Percentiles rank a stretch among this genome's conserved stretches.
These are phyloP conservation scores for human DNA, from an alignment of 2,113 vertebrate species.

Conservation along the genomic window DNA sequence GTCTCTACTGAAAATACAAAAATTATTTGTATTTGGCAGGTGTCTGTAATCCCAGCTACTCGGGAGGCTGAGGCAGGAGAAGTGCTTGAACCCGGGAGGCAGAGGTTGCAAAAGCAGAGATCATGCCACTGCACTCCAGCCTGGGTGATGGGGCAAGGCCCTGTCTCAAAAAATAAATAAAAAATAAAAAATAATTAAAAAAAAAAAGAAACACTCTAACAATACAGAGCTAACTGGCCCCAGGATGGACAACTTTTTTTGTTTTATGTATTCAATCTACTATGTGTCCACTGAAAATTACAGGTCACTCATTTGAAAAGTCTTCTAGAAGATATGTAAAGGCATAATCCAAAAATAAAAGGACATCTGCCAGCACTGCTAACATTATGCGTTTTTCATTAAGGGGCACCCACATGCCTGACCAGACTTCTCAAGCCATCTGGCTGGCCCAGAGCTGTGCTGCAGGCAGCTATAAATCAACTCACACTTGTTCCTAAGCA, in stretches of 20 bases:
- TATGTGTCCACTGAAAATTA: slow-evolving; percentile 44
- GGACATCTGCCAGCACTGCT: neutral
- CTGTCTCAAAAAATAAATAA: too few species aligned
- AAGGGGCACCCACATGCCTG: slow-evolving; percentile 18
- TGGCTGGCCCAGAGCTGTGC: slow-evolving; percentile 30
- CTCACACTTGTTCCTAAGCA: slow-evolving; percentile 30
- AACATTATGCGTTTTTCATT: slow-evolving; percentile 19
- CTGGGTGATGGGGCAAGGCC: too few species aligned
- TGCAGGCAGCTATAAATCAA: slow-evolving; percentile 22
- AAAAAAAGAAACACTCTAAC: neutral
- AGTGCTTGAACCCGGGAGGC: too few species aligned
- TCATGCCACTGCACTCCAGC: too few species aligned
- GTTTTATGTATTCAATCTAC: slow-evolving; percentile 41
- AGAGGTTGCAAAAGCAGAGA: too few species aligned
- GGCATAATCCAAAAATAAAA: slow-evolving; percentile 45
- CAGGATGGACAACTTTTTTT: neutral
- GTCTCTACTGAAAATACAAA: too few species aligned
- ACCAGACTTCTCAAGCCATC: slow-evolving; percentile 55
- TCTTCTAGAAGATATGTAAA: neutral
- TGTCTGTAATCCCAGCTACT: too few species aligned
- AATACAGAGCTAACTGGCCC: slow-evolving; percentile 3
- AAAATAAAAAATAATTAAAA: too few species aligned
- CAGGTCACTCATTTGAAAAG: slow-evolving; percentile 27
- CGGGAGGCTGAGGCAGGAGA: too few species aligned
- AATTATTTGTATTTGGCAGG: too few species aligned